Conservation (phyloP, 2,113 vertebrate genomes). For the Caracal caracal region DNA sequence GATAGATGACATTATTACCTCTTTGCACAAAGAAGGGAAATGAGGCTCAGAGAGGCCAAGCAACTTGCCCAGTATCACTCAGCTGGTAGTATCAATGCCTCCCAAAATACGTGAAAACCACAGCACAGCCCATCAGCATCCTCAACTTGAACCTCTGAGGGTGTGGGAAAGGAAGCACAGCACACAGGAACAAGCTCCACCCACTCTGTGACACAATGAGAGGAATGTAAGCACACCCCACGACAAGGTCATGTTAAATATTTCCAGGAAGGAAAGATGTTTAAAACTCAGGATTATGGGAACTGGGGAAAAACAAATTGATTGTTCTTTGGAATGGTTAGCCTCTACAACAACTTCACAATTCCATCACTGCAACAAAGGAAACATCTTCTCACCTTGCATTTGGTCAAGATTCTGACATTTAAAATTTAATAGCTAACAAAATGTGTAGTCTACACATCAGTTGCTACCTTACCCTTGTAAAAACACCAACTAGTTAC, state of each 20-base stretch:
- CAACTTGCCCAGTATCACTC: neutral
- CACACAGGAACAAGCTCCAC: neutral
- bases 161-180: neutral
- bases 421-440: conserved; percentile 72
- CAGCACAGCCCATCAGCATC: rapidly evolving
- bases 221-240: neutral
- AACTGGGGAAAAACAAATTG: conserved; percentile 48
- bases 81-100: neutral
- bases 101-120: neutral
- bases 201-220: neutral
- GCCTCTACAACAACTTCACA: conserved; percentile 59
- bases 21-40: neutral
- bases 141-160: neutral
- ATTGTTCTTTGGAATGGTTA: conserved; percentile 62
- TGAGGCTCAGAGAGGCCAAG: neutral
- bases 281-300: conserved; percentile 70
- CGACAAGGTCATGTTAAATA: neutral
- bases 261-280: neutral
- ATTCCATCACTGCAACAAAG: conserved; percentile 82
- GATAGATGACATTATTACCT: neutral
- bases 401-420: conserved; percentile 65
- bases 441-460: conserved; percentile 49
- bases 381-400: conserved; percentile 77
- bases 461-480: neutral
- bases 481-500: conserved; percentile 21